Percentiles rank a stretch among this genome's conserved stretches.
These are phyloP conservation scores for Anolis carolinensis DNA, from an alignment of 2,113 vertebrate genomes.

Conservation along the genomic window DNA sequence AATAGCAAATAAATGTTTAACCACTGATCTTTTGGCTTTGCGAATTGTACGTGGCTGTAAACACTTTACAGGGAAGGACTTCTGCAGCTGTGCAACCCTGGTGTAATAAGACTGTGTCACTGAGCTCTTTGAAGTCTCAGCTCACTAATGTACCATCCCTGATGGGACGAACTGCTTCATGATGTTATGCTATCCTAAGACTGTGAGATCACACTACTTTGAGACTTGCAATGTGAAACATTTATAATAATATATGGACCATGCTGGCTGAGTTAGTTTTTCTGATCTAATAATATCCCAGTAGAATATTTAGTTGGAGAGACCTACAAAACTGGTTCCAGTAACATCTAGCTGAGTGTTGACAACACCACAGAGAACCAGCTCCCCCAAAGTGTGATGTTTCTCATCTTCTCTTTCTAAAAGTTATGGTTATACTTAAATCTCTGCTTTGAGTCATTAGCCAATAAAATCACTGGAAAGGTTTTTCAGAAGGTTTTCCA, in stretches of 20 bases:
- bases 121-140: neutral
- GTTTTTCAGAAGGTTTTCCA: constrained; percentile 57
- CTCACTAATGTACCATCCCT: neutral
- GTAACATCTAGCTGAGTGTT: too few relatives aligned
- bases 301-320: neutral
- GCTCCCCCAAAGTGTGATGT: neutral
- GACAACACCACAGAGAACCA: neutral
- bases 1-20: too few relatives aligned
- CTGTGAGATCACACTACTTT: neutral
- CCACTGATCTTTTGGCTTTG: too few relatives aligned
- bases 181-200: neutral
- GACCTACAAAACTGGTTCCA: neutral
- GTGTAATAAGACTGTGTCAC: neutral
- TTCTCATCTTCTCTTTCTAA: neutral
- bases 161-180: neutral
- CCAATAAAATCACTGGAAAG: constrained; percentile 39
- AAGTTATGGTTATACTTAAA: neutral
- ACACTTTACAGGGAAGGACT: too few relatives aligned
- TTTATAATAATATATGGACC: neutral
- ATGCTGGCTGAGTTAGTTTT: neutral
- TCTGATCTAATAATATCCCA: neutral
- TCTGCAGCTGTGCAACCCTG: neutral
- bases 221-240: neutral
- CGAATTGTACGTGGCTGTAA: too few relatives aligned
- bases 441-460: constrained; percentile 24